phyloP scores from a whole-genome alignment of 2,888 invertebrate genomes.

The Papilio elwesi region DNA sequence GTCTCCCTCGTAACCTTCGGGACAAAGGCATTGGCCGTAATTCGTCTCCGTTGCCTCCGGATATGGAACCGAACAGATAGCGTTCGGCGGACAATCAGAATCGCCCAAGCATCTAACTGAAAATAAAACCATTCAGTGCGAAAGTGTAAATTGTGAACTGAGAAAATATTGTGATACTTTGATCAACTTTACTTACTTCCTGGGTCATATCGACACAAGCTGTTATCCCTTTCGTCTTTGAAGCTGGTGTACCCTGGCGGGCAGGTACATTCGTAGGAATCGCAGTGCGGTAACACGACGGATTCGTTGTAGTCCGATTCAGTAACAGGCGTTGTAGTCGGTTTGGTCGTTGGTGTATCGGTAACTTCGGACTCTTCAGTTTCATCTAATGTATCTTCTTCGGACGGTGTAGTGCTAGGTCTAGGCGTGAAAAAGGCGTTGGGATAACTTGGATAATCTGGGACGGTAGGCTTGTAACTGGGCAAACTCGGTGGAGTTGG shows the following conservation, averaged over 20 bases:
- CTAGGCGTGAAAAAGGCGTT: constrained; percentile 33
- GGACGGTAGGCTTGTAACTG: constrained; percentile 42
- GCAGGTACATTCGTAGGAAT: constrained; percentile 61
- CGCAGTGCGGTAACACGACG: constrained; percentile 67
- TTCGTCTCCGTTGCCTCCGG: constrained; percentile 58
- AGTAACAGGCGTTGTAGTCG: constrained; percentile 46
- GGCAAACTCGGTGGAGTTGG: constrained; percentile 24
- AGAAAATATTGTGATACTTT: neutral
- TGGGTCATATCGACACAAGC: constrained; percentile 61
- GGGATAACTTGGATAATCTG: constrained; percentile 35
- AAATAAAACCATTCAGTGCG: constrained; percentile 54
- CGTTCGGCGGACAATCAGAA: constrained; percentile 92
- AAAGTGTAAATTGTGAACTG: neutral
- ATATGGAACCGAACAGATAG: constrained; percentile 88
- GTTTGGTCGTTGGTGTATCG: constrained; percentile 42
- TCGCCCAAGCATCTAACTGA: constrained; percentile 89
- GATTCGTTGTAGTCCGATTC: constrained; percentile 71
- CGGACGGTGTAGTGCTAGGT: constrained; percentile 12
- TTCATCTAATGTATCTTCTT: constrained; percentile 45
- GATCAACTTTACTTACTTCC: constrained; percentile 59
- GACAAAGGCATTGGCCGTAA: constrained; percentile 88
- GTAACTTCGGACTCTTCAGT: constrained; percentile 43
- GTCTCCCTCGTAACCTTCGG: constrained; percentile 93
- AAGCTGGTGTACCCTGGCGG: constrained; percentile 67
- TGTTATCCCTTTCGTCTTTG: constrained; percentile 64